phyloP scores from a whole-genome alignment of 2,797 vertebrate species.

The Rhadinocentrus ornatus region DNA sequence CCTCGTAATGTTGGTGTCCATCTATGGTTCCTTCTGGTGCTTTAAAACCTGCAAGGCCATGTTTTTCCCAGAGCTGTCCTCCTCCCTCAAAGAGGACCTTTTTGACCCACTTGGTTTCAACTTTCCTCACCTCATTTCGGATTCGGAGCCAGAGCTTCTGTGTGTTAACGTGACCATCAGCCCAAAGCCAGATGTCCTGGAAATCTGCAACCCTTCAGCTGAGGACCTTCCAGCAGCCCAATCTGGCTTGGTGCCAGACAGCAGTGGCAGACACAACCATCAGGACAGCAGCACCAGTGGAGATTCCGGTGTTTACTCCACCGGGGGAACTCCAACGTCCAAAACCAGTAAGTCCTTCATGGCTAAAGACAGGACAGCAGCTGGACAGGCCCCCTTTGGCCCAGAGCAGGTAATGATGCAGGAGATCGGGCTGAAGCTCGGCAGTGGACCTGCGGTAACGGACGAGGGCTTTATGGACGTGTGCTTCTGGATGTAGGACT shows the following conservation, averaged over 20 bases:
- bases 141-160: conserved; percentile 52
- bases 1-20: conserved; percentile 27
- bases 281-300: conserved; percentile 74
- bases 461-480: too few species aligned
- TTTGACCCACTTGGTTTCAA: conserved; percentile 43
- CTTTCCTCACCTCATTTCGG: conserved; percentile 60
- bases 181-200: conserved; percentile 10
- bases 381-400: conserved; percentile 8
- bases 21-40: conserved; percentile 23
- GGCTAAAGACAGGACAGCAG: background rate
- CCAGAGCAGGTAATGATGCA: conserved; percentile 41
- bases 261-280: conserved; percentile 32
- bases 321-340: conserved; percentile 50
- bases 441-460: too few species aligned
- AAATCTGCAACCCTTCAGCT: conserved; percentile 27
- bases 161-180: conserved; percentile 60
- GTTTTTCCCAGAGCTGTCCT: conserved; percentile 66
- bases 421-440: conserved; percentile 18
- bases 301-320: conserved; percentile 79
- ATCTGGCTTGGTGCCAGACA: conserved; percentile 30
- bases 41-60: conserved; percentile 51
- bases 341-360: background rate
- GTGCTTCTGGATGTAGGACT: too few species aligned
- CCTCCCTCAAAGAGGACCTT: conserved; percentile 63
- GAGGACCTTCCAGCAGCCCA: background rate